phyloP scores from a whole-genome alignment of 92 coral and sea anemone genomes.

The Heteractis magnifica region DNA sequence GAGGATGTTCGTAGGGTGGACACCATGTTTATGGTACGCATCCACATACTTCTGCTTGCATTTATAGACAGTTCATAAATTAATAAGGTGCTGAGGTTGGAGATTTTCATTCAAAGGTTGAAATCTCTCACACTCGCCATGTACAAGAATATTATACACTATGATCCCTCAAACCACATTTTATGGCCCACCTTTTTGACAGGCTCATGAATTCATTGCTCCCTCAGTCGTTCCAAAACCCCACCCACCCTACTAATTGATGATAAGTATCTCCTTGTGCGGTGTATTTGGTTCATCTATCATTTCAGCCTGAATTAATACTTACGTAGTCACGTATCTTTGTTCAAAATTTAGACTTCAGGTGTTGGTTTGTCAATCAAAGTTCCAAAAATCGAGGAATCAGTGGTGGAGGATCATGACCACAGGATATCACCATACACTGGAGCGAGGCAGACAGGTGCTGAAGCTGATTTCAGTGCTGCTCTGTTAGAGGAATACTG shows the following conservation, averaged over 20 bases:
- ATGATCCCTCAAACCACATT: too few relatives aligned
- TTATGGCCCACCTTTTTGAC: too few relatives aligned
- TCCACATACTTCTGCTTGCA: not conserved
- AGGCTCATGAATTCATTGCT: too few relatives aligned
- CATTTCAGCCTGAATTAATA: not conserved
- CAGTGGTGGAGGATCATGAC: constrained; percentile 21
- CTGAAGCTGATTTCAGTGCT: not conserved
- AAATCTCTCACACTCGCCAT: too few relatives aligned
- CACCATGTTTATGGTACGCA: constrained; percentile 35
- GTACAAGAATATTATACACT: too few relatives aligned
- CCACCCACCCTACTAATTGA: too few relatives aligned
- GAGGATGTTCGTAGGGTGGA: constrained; percentile 41
- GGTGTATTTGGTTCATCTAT: not conserved
- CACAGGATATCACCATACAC: constrained; percentile 26
- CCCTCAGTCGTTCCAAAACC: too few relatives aligned
- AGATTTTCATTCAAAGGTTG: too few relatives aligned
- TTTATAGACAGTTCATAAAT: not conserved
- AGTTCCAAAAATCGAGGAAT: constrained; percentile 22
- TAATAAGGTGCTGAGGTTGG: too few relatives aligned
- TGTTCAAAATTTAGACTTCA: constrained; percentile 14
- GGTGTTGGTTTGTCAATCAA: constrained; percentile 23
- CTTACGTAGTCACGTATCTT: not conserved
- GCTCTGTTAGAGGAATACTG: constrained; percentile 1
- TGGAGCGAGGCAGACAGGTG: not conserved
- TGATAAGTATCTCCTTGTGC: too few relatives aligned